Percentiles rank a stretch among this genome's conserved stretches.
Evolutionary conservation across 1,140 invertebrate genomes (phyloP).

Genomic region (Hormaphis cornu): DNA sequence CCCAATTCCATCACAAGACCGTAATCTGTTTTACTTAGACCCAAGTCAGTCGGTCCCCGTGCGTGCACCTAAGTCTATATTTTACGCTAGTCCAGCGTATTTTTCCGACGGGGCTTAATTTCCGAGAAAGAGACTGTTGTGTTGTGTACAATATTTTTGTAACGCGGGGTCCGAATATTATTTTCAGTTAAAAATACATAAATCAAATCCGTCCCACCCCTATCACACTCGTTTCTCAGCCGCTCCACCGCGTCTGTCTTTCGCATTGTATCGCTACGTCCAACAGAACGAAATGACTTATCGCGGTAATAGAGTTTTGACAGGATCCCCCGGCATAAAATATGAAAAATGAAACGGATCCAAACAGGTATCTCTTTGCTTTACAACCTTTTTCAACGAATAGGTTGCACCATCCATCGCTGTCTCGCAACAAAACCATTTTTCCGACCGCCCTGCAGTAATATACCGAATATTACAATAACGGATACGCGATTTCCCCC

Average conservation of each 20-base stretch:
- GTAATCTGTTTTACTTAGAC: background rate
- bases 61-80: background rate
- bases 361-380: background rate
- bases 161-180: background rate
- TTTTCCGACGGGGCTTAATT: background rate
- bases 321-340: background rate
- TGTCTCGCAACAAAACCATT: background rate
- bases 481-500: no score
- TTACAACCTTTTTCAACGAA: background rate
- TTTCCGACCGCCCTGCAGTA: no score
- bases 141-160: no score
- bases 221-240: background rate
- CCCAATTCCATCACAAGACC: no score
- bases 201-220: constrained; percentile 2
- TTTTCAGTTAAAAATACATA: background rate
- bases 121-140: background rate
- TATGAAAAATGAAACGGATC: constrained; percentile 8
- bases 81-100: background rate
- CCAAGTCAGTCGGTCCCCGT: no score
- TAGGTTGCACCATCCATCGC: background rate
- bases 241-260: background rate
- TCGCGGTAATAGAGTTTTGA: constrained; percentile 10
- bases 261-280: background rate
- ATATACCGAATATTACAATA: no score
- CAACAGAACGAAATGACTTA: constrained; percentile 9